Conservation (phyloP, 2,113 vertebrate genomes). For the Otolemur garnettii region DNA sequence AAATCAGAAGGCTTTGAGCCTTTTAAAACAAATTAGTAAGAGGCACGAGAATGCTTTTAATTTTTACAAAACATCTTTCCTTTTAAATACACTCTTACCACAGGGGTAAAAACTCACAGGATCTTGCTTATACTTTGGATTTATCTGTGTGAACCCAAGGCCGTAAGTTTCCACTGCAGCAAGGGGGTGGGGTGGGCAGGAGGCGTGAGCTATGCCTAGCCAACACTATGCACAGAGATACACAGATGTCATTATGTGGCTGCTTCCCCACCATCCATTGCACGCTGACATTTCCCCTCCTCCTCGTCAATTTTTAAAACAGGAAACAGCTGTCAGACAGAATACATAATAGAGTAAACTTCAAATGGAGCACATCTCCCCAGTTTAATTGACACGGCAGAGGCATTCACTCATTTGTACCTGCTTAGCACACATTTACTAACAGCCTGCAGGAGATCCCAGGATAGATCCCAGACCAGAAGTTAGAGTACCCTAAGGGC, state of each 20-base stretch:
- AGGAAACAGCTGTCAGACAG: constrained; percentile 45
- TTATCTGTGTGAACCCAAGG: not conserved
- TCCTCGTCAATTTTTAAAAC: not conserved
- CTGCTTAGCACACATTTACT: not conserved
- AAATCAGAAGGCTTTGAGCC: constrained; percentile 16
- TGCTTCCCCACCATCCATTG: not conserved
- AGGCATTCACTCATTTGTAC: not conserved
- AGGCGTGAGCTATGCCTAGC: not conserved
- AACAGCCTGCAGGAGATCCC: not conserved
- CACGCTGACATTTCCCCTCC: not conserved
- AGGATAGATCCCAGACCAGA: not conserved
- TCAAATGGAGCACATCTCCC: not conserved
- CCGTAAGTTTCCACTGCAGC: not conserved
- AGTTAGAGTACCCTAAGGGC: not conserved
- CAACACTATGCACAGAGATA: not conserved
- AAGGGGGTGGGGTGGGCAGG: not conserved
- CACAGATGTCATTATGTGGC: not conserved
- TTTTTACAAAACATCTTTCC: not conserved
- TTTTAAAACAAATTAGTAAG: not conserved
- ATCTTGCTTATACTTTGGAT: not conserved
- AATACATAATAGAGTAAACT: not conserved
- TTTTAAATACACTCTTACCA: constrained; percentile 30
- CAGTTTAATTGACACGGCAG: not conserved
- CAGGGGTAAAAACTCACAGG: not conserved
- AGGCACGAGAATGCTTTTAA: not conserved